Percentiles rank a stretch among this genome's conserved stretches.
Conservation (phyloP, 2,113 vertebrate genomes). For the Catharus minimus region DNA sequence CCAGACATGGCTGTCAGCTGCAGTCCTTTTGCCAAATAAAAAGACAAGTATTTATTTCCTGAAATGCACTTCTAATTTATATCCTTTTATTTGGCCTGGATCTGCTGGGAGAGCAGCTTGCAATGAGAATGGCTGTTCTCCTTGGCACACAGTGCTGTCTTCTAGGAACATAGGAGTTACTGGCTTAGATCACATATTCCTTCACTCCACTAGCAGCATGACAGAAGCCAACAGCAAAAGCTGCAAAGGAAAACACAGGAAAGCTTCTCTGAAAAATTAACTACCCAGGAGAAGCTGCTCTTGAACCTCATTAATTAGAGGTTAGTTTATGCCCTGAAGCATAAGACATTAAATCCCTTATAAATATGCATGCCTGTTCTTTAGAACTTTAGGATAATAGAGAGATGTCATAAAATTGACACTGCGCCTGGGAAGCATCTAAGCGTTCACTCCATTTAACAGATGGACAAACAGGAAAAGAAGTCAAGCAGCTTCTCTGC, state of each 20-base stretch:
- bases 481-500: slow-evolving; percentile 17
- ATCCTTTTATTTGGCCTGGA: not conserved
- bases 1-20: not conserved
- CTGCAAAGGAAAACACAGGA: slow-evolving; percentile 1
- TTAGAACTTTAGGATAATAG: not conserved
- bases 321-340: slow-evolving; percentile 32
- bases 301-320: slow-evolving; percentile 49
- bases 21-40: not conserved
- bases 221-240: not conserved
- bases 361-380: slow-evolving; percentile 31
- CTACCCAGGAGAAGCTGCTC: not conserved
- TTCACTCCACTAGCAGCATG: not conserved
- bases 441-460: not conserved
- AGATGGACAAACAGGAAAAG: slow-evolving; percentile 9
- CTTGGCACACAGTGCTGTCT: not conserved
- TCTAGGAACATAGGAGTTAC: slow-evolving; percentile 13
- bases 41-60: not conserved
- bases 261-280: slow-evolving; percentile 7
- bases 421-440: not conserved
- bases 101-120: not conserved
- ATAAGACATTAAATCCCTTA: slow-evolving; percentile 23
- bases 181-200: not conserved
- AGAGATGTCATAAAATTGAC: slow-evolving; percentile 16
- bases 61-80: not conserved
- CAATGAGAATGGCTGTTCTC: not conserved